A percentile compares a stretch with the other conserved stretches of the same genome.
Evolutionary conservation across 2,888 invertebrate species (phyloP).

Genomic region (Drosophila percnosoma): DNA sequence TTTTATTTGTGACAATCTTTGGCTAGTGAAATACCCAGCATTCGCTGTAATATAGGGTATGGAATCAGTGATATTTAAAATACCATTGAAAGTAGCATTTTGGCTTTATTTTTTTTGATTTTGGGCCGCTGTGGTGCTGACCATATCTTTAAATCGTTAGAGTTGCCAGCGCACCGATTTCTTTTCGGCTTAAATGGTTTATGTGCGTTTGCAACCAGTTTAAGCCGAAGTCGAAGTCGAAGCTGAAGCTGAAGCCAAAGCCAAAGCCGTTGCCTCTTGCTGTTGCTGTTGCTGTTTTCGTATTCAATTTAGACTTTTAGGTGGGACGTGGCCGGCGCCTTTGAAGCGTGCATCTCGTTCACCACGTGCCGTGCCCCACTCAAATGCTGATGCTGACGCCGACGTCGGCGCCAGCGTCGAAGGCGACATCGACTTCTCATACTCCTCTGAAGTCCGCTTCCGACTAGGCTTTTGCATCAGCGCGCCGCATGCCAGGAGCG

Average conservation of each 20-base stretch:
- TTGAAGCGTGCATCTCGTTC: conserved; percentile 79
- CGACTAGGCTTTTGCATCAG: conserved; percentile 43
- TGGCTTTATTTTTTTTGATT: conserved; percentile 26
- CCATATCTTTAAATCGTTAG: conserved; percentile 57
- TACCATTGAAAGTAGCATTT: conserved; percentile 44
- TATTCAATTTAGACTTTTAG: conserved; percentile 69
- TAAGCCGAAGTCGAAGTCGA: conserved; percentile 52
- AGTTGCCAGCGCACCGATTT: conserved; percentile 73
- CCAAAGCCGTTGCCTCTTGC: conserved; percentile 30
- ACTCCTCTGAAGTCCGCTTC: conserved; percentile 21
- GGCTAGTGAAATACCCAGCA: not conserved
- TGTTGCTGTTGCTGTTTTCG: conserved; percentile 43
- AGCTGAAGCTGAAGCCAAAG: not conserved
- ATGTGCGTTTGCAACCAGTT: conserved; percentile 80
- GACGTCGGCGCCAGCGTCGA: conserved; percentile 1
- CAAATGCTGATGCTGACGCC: conserved; percentile 13
- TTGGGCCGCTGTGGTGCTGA: conserved; percentile 32
- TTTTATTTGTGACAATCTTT: not conserved
- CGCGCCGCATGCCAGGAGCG: conserved; percentile 2
- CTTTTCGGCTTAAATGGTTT: conserved; percentile 81
- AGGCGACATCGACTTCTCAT: conserved; percentile 16
- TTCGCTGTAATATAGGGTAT: conserved; percentile 19
- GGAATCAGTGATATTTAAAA: conserved; percentile 29
- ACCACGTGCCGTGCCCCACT: conserved; percentile 72
- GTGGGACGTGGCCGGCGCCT: conserved; percentile 77